Conservation (phyloP, 1,140 invertebrate genomes). For the Coelopa frigida region DNA sequence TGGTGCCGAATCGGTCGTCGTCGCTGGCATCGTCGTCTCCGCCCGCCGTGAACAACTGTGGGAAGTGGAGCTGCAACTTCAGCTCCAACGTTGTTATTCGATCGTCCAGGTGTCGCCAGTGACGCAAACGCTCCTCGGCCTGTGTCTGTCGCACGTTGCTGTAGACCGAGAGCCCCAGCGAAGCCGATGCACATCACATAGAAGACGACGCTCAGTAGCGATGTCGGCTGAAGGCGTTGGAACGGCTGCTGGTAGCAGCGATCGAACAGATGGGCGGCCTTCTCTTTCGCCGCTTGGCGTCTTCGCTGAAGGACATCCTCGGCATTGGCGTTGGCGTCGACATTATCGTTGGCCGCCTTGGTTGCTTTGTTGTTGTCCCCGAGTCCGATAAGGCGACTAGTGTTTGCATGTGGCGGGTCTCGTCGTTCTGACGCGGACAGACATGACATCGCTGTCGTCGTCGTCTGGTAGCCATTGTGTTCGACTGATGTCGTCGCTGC, state of each 20-base stretch:
- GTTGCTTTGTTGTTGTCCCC: too few relatives aligned
- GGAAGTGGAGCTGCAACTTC: slow-evolving; percentile 21
- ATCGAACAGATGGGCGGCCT: too few relatives aligned
- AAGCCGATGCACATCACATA: slow-evolving; percentile 40
- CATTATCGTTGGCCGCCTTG: too few relatives aligned
- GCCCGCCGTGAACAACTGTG: neutral
- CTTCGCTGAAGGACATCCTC: neutral
- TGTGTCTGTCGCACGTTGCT: slow-evolving; percentile 37
- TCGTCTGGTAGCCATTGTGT: too few relatives aligned
- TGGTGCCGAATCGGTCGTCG: slow-evolving; percentile 10
- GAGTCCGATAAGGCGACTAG: too few relatives aligned
- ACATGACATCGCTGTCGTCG: too few relatives aligned
- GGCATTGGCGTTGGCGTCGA: slow-evolving; percentile 12
- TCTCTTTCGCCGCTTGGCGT: too few relatives aligned
- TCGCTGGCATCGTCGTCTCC: slow-evolving; percentile 8
- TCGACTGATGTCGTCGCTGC: slow-evolving; percentile 14
- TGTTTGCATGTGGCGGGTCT: too few relatives aligned
- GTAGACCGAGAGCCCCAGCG: slow-evolving; percentile 38
- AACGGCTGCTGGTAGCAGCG: neutral
- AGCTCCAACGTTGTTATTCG: slow-evolving; percentile 36
- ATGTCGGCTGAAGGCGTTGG: slow-evolving; percentile 9
- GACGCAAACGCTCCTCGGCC: slow-evolving; percentile 31
- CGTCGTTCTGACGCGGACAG: too few relatives aligned
- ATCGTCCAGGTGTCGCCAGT: slow-evolving; percentile 36
- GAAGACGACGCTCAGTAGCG: slow-evolving; percentile 35